Conservation (phyloP, 2,888 invertebrate species). For the Julus scanicus region DNA sequence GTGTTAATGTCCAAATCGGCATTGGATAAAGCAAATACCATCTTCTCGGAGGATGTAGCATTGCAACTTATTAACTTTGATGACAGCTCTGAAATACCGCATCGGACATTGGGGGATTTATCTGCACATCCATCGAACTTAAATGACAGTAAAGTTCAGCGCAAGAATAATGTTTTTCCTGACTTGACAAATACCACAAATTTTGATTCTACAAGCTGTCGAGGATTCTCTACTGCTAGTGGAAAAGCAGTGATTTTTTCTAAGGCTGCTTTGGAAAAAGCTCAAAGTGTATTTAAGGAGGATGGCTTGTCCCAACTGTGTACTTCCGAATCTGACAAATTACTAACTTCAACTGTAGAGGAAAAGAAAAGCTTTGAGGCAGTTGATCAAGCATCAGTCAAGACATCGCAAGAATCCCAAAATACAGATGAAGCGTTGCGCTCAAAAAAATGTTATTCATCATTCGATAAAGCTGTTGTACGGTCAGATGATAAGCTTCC, state of each 20-base stretch:
- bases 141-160: background rate
- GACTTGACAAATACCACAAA: background rate
- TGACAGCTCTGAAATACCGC: background rate
- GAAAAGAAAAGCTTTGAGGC: background rate
- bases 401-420: background rate
- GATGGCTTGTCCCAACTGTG: background rate
- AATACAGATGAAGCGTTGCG: background rate
- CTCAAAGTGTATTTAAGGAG: slow-evolving; percentile 65
- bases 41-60: slow-evolving; percentile 46
- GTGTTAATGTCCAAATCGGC: slow-evolving; percentile 63
- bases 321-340: background rate
- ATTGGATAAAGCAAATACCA: slow-evolving; percentile 51
- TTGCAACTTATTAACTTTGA: background rate
- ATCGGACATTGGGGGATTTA: too few relatives aligned
- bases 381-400: background rate
- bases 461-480: background rate
- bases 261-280: slow-evolving; percentile 67
- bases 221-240: slow-evolving; percentile 58
- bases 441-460: background rate
- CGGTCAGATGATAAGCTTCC: background rate
- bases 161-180: background rate
- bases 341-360: background rate
- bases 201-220: too few relatives aligned
- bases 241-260: slow-evolving; percentile 52
- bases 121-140: background rate